Evolutionary conservation across 2,113 vertebrate genomes (phyloP).

Genomic region (Columbina picui): DNA sequence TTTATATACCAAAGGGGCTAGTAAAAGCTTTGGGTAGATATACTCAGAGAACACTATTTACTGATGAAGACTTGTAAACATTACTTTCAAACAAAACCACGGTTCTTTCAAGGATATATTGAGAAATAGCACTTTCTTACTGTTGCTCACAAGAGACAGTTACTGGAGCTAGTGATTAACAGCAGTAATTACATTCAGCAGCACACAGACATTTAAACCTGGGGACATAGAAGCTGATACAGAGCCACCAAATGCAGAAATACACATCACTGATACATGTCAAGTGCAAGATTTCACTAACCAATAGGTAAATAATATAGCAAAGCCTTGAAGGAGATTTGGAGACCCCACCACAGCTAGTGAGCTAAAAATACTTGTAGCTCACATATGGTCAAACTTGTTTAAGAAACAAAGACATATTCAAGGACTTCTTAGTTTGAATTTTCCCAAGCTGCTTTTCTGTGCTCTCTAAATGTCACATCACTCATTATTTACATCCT

Average conservation of each 20-base stretch:
- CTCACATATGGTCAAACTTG: neutral
- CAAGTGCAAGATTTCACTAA: neutral
- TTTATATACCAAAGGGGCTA: neutral
- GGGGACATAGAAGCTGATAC: neutral
- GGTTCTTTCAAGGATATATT: neutral
- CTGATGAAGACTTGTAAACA: neutral
- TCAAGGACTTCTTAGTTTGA: neutral
- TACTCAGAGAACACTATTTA: neutral
- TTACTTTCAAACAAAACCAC: neutral
- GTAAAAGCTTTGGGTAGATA: neutral
- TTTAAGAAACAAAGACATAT: neutral
- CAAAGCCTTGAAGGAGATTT: neutral
- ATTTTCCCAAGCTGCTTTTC: neutral
- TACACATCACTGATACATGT: neutral
- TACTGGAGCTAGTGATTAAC: neutral
- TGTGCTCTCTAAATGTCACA: accelerated
- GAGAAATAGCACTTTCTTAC: neutral
- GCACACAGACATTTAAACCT: neutral
- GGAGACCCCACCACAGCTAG: neutral
- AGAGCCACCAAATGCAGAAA: neutral
- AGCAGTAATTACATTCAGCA: neutral
- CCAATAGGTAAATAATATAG: neutral
- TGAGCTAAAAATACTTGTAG: neutral
- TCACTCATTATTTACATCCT: neutral
- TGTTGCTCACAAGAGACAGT: neutral